Conservation (phyloP, 2,888 invertebrate genomes). For the Loripinus fragilis region DNA sequence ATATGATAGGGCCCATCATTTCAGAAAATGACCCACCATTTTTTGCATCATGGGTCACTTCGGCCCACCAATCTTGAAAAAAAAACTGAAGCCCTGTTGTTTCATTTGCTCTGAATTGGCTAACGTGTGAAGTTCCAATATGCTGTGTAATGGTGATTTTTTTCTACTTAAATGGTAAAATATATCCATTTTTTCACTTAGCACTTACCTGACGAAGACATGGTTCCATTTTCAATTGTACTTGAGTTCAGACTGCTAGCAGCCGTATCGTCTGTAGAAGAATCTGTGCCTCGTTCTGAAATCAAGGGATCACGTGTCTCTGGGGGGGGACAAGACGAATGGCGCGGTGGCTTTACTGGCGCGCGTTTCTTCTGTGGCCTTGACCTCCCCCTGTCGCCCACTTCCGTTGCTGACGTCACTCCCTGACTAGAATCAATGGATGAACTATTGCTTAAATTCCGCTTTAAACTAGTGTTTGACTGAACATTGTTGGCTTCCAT, state of each 20-base stretch:
- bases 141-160: too few species aligned
- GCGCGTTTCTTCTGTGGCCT: conserved; percentile 55
- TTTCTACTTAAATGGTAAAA: too few species aligned
- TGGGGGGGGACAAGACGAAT: conserved; percentile 59
- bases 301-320: conserved; percentile 40
- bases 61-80: too few species aligned
- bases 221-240: background rate
- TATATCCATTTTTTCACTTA: too few species aligned
- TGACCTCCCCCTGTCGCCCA: conserved; percentile 38
- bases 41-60: too few species aligned
- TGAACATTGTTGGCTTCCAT: conserved; percentile 70
- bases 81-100: too few species aligned
- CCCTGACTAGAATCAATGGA: conserved; percentile 7
- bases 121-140: too few species aligned
- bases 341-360: conserved; percentile 51
- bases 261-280: conserved; percentile 25
- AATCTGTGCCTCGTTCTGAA: conserved; percentile 25
- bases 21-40: too few species aligned
- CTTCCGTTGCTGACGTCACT: background rate
- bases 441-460: conserved; percentile 8
- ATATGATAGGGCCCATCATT: too few species aligned
- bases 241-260: conserved; percentile 4
- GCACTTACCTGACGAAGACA: background rate
- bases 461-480: conserved; percentile 10
- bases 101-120: too few species aligned